Base-by-base conservation (phyloP, 2,113 vertebrate genomes). In the Cervus canadensis region DNA sequence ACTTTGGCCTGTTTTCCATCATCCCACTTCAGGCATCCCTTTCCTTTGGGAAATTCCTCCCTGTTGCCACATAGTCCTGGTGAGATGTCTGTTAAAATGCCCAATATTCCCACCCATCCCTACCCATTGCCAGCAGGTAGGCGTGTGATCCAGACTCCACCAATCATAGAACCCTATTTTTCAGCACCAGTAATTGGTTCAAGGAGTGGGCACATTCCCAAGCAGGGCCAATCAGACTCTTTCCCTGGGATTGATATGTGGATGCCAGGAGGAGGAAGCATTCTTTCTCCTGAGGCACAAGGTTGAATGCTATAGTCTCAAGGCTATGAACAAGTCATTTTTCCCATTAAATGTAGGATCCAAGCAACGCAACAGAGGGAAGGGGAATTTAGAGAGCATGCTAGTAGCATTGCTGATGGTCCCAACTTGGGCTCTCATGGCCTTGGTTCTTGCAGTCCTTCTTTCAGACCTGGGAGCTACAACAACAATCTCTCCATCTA, bases 41-140 rank as follows among this genome's bases (percentile, higher is more conserved):
- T 96, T 95, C 54, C 78, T 95, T 57, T 90, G 96, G 89, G 67
- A 89, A 84, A 87, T 28, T 62, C 28, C 59, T 79, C 57, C 43
- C 16, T 60, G 17, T 83, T 43, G 26, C 92, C 62, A 60, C 57
- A 56, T 16, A 74, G 19, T 40, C 60, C 76, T 82, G 5, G 19
- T 76, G 62, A 64, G 45, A 23, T 91, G 59, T 56, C 50, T 56
- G 19, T 81, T 93, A 48, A 87, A 28, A 19, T 48, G 54, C 40
- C 43, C 30, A 40, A 10, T 94, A 19, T 43, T 91, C 40, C 56
- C n/a, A 59, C 26, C n/a, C 64, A 45, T 43, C 26, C 33, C 33
- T 36, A 25, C 43, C 52, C 13, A 7, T 16, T 57, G 59, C 84
- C 90, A 85, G 40, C 43, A 87, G 74, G 21, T 36, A 28, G 82